Base-by-base conservation (phyloP, 2,797 vertebrate genomes). In the Pteronotus mesoamericanus region DNA sequence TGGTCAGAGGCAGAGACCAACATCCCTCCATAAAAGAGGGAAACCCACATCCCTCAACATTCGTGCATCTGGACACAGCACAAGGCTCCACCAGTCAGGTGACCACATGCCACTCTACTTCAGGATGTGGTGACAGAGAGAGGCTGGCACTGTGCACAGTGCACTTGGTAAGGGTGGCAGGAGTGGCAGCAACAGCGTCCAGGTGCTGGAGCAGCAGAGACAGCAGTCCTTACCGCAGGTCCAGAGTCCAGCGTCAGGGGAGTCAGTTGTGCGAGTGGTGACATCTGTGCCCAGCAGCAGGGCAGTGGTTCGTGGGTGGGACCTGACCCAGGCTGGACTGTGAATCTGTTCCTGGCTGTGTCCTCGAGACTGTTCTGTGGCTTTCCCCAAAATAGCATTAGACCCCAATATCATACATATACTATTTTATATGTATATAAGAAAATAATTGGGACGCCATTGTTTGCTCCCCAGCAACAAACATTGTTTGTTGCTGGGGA, bases 261-360 rank as follows among this genome's bases (percentile, higher is more conserved):
- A n/a, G n/a, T 32, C 7, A 18, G 37, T 5, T 32, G 22, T 46
- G 14, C 83, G 22, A 74, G 32, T 2, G 32, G 46, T 46, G 32
- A 14, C n/a, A 21, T 55, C 37, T n/a, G 39, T 15, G 48, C 37
- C 34, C 26, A 37, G 19, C 39, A n/a, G 69, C 46, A 44, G 32
- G 26, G 1, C 46, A 66, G 46, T 44, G 37, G 3, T 21, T 61
- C 53, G 3, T 5, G 2, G 1, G 15, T n/a, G n/a, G 42, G 42
- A 5, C 26, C 34, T 0, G 0, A 8, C 14, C 37, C 2, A 0
- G 32, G 32, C 1, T 37, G 32, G 37, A 3, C 1, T 39, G 22
- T 55, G 3, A 24, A 66, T 32, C n/a, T 10, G 24, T 5, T 83
- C 32, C 19, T 3, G 4, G 11, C 37, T 94, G 37, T 46, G 55